A percentile compares a stretch with the other conserved stretches of the same genome.
These are phyloP conservation scores for Cepphus grylle DNA, from an alignment of 2,113 vertebrate species.

Conservation along the genomic window DNA sequence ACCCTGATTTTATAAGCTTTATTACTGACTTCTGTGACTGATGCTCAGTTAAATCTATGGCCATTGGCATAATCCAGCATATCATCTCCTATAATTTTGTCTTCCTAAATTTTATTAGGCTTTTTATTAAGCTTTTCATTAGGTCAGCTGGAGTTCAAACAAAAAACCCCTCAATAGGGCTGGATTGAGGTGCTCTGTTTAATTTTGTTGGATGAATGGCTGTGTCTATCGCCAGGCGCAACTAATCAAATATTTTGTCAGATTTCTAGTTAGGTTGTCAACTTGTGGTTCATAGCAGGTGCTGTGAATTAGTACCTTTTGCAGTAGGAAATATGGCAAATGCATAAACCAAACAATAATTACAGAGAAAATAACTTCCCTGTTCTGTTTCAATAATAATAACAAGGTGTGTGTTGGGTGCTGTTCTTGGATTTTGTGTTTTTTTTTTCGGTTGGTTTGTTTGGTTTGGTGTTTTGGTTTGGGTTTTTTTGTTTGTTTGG, in stretches of 20 bases:
- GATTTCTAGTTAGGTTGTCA: not conserved
- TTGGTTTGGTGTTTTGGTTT: not conserved
- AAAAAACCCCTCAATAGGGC: not conserved
- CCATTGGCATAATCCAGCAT: not conserved
- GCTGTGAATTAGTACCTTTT: not conserved
- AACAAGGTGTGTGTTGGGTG: not conserved
- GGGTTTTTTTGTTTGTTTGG: too few relatives aligned
- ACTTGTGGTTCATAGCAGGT: not conserved
- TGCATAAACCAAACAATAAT: not conserved
- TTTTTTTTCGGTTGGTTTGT: too few relatives aligned
- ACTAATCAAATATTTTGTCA: not conserved
- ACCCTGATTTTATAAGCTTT: not conserved
- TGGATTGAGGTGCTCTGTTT: not conserved
- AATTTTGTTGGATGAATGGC: not conserved
- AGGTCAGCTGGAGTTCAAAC: not conserved
- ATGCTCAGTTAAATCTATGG: not conserved
- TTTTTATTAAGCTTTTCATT: not conserved
- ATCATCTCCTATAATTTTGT: not conserved
- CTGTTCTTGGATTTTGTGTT: not conserved
- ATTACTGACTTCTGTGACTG: not conserved
- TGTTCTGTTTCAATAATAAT: not conserved
- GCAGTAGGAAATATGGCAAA: not conserved
- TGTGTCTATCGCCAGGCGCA: not conserved
- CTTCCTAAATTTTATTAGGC: not conserved
- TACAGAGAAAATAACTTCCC: not conserved